These are phyloP conservation scores for Phragmatobia fuliginosa DNA, from an alignment of 2,888 invertebrate genomes.

Conservation along the genomic window DNA sequence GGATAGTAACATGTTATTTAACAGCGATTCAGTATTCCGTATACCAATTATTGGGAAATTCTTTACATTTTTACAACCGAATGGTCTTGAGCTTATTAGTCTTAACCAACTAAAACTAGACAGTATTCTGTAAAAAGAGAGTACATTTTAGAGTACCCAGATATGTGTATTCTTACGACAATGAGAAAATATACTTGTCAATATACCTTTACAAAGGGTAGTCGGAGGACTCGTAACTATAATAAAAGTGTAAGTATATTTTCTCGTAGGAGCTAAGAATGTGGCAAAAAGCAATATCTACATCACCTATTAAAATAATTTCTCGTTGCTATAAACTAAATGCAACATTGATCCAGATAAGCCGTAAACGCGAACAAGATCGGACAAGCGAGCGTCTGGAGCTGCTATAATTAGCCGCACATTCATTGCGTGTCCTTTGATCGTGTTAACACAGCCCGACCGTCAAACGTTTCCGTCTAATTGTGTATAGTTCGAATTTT, in stretches of 20 bases:
- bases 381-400: conserved; percentile 26
- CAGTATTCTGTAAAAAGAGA: too few relatives aligned
- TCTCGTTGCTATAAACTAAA: conserved; percentile 1
- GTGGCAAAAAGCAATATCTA: background rate
- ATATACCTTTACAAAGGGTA: background rate
- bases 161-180: too few relatives aligned
- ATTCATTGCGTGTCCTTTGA: conserved; percentile 34
- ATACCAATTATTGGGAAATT: too few relatives aligned
- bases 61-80: too few relatives aligned
- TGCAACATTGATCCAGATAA: conserved; percentile 10
- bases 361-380: conserved; percentile 10
- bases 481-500: background rate
- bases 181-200: too few relatives aligned
- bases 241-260: background rate
- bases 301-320: background rate
- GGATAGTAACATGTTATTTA: too few relatives aligned
- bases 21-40: too few relatives aligned
- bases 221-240: background rate
- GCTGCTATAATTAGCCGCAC: conserved; percentile 32
- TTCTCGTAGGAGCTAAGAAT: too few relatives aligned
- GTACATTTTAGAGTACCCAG: background rate
- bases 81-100: too few relatives aligned
- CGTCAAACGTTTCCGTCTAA: conserved; percentile 2
- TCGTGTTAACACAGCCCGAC: conserved; percentile 19
- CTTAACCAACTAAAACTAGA: too few relatives aligned